These are phyloP conservation scores for Acheta domesticus DNA, from an alignment of 2,888 invertebrate genomes.

Conservation along the genomic window DNA sequence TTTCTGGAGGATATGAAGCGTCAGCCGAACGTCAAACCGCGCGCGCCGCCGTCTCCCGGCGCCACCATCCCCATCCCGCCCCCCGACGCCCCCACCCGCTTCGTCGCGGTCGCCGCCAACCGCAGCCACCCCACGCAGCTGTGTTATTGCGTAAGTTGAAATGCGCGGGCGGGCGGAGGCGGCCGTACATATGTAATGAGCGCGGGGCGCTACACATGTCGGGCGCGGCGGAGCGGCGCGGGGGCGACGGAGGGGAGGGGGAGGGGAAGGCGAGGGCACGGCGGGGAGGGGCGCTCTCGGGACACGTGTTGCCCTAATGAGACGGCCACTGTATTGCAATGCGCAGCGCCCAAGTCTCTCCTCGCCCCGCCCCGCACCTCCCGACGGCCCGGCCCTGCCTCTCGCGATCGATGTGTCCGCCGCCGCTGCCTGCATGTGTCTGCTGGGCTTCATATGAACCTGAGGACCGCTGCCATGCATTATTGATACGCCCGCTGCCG, in stretches of 20 bases:
- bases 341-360: slow-evolving; percentile 18
- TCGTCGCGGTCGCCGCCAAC: no score
- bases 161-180: not conserved
- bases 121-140: not conserved
- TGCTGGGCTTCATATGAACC: not conserved
- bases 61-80: no score
- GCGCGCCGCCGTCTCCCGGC: no score
- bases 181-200: not conserved
- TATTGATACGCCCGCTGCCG: slow-evolving; percentile 6
- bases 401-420: not conserved
- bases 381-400: not conserved
- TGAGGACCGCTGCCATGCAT: not conserved
- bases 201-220: not conserved
- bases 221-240: not conserved
- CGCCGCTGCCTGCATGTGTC: not conserved
- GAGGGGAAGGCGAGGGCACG: not conserved
- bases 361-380: not conserved
- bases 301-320: slow-evolving; percentile 18
- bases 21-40: no score
- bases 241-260: not conserved
- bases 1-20: no score
- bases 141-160: not conserved
- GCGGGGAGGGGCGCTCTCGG: not conserved
- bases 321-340: slow-evolving; percentile 18
- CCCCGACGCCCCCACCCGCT: no score